These are phyloP conservation scores for Porites divaricata DNA, from an alignment of 92 coral and sea anemone species.

Conservation along the genomic window DNA sequence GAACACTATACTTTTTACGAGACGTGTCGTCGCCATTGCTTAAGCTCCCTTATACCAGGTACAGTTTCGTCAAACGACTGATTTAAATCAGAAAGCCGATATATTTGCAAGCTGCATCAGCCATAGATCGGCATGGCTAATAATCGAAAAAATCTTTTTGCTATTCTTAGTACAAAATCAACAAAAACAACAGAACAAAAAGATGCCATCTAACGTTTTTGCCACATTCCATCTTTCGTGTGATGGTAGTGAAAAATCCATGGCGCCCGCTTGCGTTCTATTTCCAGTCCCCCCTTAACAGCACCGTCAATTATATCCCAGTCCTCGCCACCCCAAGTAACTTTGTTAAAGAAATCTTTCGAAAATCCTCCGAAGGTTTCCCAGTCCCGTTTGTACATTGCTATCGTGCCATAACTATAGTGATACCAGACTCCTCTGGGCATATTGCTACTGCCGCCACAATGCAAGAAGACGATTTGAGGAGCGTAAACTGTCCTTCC, in stretches of 20 bases:
- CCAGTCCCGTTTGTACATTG: slow-evolving; percentile 83
- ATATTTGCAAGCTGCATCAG: too few species aligned
- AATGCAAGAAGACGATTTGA: slow-evolving; percentile 59
- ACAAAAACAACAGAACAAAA: too few species aligned
- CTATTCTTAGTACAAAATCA: neutral
- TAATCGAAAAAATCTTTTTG: too few species aligned
- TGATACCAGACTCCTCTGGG: slow-evolving; percentile 72
- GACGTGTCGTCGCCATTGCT: too few species aligned
- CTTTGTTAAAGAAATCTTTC: slow-evolving; percentile 14
- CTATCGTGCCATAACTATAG: slow-evolving; percentile 70
- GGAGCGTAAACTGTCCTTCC: slow-evolving; percentile 76
- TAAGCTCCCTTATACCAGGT: too few species aligned
- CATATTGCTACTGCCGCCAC: slow-evolving; percentile 47
- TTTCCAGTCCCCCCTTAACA: slow-evolving; percentile 60
- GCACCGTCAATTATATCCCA: slow-evolving; percentile 70
- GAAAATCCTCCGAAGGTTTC: slow-evolving; percentile 63
- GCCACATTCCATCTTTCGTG: slow-evolving; percentile 70
- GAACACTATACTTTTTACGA: too few species aligned
- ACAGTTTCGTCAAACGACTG: too few species aligned
- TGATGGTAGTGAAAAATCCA: slow-evolving; percentile 57
- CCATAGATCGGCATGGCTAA: too few species aligned
- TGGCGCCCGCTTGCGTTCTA: slow-evolving; percentile 52
- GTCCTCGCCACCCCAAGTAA: slow-evolving; percentile 75
- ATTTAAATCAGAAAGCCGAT: too few species aligned
- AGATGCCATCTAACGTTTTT: neutral